Evolutionary conservation across 2,888 invertebrate species (phyloP).

Genomic region (Xylocampa areola): DNA sequence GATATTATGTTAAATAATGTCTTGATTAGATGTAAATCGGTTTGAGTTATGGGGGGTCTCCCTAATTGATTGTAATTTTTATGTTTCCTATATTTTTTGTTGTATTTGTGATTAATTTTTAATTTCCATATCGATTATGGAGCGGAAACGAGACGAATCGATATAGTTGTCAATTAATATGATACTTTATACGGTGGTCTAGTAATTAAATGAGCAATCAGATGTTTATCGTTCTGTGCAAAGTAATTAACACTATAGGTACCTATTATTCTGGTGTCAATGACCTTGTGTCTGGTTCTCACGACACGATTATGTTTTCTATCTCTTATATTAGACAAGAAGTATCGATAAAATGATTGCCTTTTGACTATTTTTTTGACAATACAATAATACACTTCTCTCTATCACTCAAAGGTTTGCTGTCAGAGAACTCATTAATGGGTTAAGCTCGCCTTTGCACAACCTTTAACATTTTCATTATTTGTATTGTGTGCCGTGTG

Average conservation of each 20-base stretch:
- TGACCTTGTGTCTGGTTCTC: no score
- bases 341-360: no score
- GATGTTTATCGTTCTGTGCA: slow-evolving; percentile 22
- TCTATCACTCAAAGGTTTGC: no score
- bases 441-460: no score
- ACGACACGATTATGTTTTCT: no score
- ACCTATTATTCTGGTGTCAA: slow-evolving; percentile 19
- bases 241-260: slow-evolving; percentile 30
- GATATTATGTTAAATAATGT: slow-evolving; percentile 67
- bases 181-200: slow-evolving; percentile 15
- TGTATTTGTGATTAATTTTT: slow-evolving; percentile 49
- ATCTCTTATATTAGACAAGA: no score
- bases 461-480: no score
- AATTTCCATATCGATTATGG: slow-evolving; percentile 44
- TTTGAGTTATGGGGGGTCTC: slow-evolving; percentile 64
- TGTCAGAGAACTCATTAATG: no score
- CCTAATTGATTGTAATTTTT: slow-evolving; percentile 62
- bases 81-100: slow-evolving; percentile 46
- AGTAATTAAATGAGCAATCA: slow-evolving; percentile 25
- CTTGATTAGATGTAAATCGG: slow-evolving; percentile 70
- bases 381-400: no score
- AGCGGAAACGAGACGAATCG: slow-evolving; percentile 42
- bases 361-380: no score
- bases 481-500: no score
- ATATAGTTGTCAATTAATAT: slow-evolving; percentile 40